These are phyloP conservation scores for Vimba vimba DNA, from an alignment of 2,113 vertebrate species.

Conservation along the genomic window DNA sequence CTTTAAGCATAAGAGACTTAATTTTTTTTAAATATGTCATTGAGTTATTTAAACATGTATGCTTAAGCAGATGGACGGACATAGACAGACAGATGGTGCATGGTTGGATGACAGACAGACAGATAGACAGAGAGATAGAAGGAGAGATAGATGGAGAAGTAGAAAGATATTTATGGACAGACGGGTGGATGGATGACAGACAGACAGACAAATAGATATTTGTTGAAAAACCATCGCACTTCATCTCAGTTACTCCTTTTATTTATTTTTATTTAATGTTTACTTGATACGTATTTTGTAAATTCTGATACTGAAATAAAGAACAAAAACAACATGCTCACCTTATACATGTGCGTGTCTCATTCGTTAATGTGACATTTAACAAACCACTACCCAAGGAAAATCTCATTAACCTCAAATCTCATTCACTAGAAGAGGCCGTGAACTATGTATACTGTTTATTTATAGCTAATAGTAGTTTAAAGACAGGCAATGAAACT, in stretches of 20 bases:
- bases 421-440: not conserved
- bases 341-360: not conserved
- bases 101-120: too few species aligned
- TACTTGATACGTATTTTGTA: not conserved
- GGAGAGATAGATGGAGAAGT: too few species aligned
- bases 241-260: not conserved
- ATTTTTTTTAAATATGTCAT: too few species aligned
- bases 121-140: too few species aligned
- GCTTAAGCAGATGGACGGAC: not conserved
- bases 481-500: not conserved
- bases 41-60: too few species aligned
- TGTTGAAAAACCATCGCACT: too few species aligned
- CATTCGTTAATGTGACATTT: not conserved
- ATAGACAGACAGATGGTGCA: not conserved
- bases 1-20: too few species aligned
- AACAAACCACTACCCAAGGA: conserved; percentile 9
- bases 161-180: too few species aligned
- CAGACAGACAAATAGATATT: not conserved
- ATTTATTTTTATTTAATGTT: not conserved
- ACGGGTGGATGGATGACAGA: not conserved
- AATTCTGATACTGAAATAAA: not conserved
- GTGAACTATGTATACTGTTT: not conserved
- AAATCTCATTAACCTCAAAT: conserved; percentile 20
- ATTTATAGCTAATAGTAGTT: not conserved
- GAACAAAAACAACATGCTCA: not conserved